Evolutionary conservation across 1,140 invertebrate genomes (phyloP), one percentile per base, ranked within the genome.

Genomic region (Orchestia grillus): DNA sequence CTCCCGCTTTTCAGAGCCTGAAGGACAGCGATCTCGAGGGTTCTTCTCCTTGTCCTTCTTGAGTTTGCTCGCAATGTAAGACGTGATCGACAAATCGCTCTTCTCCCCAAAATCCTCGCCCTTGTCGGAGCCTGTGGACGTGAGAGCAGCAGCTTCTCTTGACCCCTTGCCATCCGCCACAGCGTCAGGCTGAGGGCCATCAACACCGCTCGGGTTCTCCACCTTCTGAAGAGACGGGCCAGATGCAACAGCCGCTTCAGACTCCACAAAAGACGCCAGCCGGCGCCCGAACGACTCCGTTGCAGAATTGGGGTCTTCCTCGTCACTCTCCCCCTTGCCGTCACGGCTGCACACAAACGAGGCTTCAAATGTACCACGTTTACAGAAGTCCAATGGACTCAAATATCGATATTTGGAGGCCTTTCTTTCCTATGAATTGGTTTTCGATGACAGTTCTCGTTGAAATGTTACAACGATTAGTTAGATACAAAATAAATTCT

Each of bases 321-420:
- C 96, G 88, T 97, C 96, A 96, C 96, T 97, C 87, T 97, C 96
- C 62, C 96, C 96, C 45, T 96, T 96, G 42, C 96, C 96, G 4
- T 96, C 96, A 41, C 96, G 91, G 43, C 96, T 96, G 42, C 23
- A 87, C 57, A 47, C 45, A 44, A 53, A 43, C 62, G 36, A 53
- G 6, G n/a, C n/a, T n/a, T n/a, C n/a, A n/a, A n/a, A n/a, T n/a
- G n/a, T n/a, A n/a, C n/a, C n/a, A n/a, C n/a, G n/a, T n/a, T n/a
- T n/a, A n/a, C n/a, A n/a, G n/a, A n/a, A n/a, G n/a, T n/a, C n/a
- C n/a, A n/a, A n/a, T n/a, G n/a, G n/a, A n/a, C n/a, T n/a, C n/a
- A n/a, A n/a, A n/a, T n/a, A n/a, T n/a, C n/a, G n/a, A n/a, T n/a
- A n/a, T n/a, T n/a, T n/a, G n/a, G n/a, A n/a, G n/a, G n/a, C n/a